These are phyloP conservation scores for Cherax quadricarinatus DNA, from an alignment of 1,140 invertebrate genomes.

Conservation along the genomic window DNA sequence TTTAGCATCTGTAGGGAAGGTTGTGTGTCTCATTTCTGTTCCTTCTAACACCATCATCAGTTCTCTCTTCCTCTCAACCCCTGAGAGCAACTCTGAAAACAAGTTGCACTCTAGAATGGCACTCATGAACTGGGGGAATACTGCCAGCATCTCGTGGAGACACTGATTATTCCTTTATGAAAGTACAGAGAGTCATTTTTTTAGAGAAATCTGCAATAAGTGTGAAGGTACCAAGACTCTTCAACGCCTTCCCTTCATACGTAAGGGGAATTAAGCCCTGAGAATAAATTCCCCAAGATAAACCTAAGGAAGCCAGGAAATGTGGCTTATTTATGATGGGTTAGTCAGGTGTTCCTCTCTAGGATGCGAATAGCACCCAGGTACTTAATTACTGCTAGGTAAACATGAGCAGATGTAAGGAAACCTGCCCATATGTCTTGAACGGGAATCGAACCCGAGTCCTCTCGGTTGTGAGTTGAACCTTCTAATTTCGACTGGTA, in stretches of 20 bases:
- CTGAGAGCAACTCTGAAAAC: background rate
- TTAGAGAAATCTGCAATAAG: background rate
- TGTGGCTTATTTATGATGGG: no score
- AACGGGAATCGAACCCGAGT: no score
- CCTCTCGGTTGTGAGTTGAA: background rate
- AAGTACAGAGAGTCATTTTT: background rate
- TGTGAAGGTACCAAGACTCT: background rate
- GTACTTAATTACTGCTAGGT: no score
- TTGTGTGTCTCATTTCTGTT: no score
- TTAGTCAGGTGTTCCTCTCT: no score
- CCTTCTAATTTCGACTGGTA: background rate
- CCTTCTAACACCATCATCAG: background rate
- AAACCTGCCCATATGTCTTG: no score
- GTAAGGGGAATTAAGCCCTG: background rate
- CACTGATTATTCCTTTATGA: background rate
- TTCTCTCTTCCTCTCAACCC: background rate
- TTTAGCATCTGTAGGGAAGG: no score
- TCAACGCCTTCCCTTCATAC: no score
- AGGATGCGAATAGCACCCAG: no score
- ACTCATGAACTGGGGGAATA: background rate
- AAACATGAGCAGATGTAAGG: no score
- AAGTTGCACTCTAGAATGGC: background rate
- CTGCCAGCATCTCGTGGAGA: background rate
- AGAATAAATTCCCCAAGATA: no score
- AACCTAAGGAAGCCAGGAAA: no score